These are phyloP conservation scores for Stenodema calcarata DNA, from an alignment of 2,888 invertebrate species.

Conservation along the genomic window DNA sequence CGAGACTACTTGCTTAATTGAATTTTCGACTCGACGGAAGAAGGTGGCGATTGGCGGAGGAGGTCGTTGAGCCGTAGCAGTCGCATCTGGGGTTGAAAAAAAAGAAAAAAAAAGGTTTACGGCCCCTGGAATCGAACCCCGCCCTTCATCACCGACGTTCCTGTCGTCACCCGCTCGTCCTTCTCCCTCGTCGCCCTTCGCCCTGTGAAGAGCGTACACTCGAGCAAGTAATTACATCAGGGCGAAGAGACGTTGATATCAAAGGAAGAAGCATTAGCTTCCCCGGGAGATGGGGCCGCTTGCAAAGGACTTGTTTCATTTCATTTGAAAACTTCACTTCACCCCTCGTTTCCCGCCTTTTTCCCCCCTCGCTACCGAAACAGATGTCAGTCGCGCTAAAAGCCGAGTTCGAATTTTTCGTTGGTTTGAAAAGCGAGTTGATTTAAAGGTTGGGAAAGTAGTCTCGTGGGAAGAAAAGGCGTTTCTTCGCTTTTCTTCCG, in stretches of 20 bases:
- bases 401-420: slow-evolving; percentile 29
- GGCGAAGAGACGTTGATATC: slow-evolving; percentile 45
- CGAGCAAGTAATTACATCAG: slow-evolving; percentile 45
- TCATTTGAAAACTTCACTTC: slow-evolving; percentile 47
- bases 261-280: slow-evolving; percentile 45
- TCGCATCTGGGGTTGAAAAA: neutral
- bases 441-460: slow-evolving; percentile 19
- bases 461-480: neutral
- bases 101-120: neutral
- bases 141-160: neutral
- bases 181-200: neutral
- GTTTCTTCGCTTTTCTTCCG: neutral
- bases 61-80: neutral
- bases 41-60: neutral
- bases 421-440: slow-evolving; percentile 17
- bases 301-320: slow-evolving; percentile 48
- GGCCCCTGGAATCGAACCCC: slow-evolving; percentile 20
- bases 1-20: slow-evolving; percentile 29
- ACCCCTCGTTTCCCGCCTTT: neutral
- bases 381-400: neutral
- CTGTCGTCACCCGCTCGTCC: neutral
- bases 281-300: neutral
- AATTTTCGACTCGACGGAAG: slow-evolving; percentile 26
- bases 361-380: neutral
- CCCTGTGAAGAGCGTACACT: slow-evolving; percentile 36